phyloP scores from a whole-genome alignment of 2,797 vertebrate species.

The Hoplostethus mediterraneus region DNA sequence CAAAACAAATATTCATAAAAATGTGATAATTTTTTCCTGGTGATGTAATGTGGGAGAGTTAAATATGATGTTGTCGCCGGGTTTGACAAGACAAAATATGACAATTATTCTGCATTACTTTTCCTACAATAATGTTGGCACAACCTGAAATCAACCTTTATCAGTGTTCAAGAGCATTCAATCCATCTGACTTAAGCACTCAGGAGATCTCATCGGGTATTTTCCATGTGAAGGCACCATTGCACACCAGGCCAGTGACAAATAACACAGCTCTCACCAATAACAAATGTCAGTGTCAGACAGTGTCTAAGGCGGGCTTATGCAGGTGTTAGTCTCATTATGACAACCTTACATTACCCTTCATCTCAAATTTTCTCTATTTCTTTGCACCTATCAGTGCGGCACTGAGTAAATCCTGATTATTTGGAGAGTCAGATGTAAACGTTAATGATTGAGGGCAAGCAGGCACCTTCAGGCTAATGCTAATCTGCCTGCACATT shows the following conservation, averaged over 20 bases:
- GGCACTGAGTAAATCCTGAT: conserved; percentile 77
- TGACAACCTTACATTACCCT: conserved; percentile 67
- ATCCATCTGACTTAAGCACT: conserved; percentile 85
- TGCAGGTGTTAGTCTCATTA: conserved; percentile 67
- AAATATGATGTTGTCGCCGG: conserved; percentile 56
- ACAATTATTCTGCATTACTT: conserved; percentile 86
- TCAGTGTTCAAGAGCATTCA: conserved; percentile 80
- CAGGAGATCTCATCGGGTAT: conserved; percentile 81
- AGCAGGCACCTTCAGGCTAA: conserved; percentile 87
- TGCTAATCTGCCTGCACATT: conserved; percentile 94
- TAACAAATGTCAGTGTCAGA: conserved; percentile 81
- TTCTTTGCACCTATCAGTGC: conserved; percentile 44
- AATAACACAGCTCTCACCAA: conserved; percentile 76
- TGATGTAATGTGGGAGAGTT: conserved; percentile 43
- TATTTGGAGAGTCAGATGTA: conserved; percentile 78
- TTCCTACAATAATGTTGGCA: conserved; percentile 75
- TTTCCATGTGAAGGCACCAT: conserved; percentile 84
- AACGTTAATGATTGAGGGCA: conserved; percentile 84
- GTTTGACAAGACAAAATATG: conserved; percentile 77
- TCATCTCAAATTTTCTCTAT: conserved; percentile 32
- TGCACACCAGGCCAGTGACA: conserved; percentile 82
- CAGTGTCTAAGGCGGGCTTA: conserved; percentile 54
- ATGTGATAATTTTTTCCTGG: conserved; percentile 17
- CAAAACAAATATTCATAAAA: neutral
- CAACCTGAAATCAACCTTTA: conserved; percentile 82